Evolutionary conservation across 2,888 invertebrate species (phyloP).

Genomic region (Mesorhabditis spiculigera): DNA sequence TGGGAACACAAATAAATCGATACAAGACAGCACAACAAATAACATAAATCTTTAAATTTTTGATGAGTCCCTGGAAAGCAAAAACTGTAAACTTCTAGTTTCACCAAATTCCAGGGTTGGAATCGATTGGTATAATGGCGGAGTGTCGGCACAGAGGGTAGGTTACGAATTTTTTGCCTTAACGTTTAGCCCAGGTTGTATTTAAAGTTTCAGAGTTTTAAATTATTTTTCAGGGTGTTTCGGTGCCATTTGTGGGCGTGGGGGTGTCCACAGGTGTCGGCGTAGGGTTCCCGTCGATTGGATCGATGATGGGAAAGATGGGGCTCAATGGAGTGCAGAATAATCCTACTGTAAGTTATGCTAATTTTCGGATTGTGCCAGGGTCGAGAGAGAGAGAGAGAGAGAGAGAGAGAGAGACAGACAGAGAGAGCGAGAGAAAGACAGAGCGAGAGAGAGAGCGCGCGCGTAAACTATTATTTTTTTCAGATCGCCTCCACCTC

Average conservation of each 20-base stretch:
- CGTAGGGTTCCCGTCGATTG: conserved; percentile 48
- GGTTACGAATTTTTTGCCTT: neutral
- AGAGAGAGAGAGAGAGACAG: no score
- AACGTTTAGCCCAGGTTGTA: conserved; percentile 8
- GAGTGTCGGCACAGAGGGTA: conserved; percentile 40
- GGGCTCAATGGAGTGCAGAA: conserved; percentile 30
- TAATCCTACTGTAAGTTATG: neutral
- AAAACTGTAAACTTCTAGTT: neutral
- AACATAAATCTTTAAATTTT: no score
- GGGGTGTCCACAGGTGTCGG: conserved; percentile 44
- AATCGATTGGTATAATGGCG: conserved; percentile 52
- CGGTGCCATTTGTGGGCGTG: conserved; percentile 47
- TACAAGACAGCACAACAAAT: no score
- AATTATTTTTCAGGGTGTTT: conserved; percentile 30
- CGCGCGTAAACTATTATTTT: no score
- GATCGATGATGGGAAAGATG: conserved; percentile 39
- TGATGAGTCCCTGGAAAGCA: neutral
- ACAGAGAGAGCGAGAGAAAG: no score
- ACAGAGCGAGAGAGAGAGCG: no score
- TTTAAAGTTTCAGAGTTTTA: no score
- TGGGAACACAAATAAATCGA: no score
- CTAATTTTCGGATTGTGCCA: no score
- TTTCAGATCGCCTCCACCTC: neutral
- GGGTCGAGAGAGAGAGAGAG: no score
- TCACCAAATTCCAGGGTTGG: conserved; percentile 26